A percentile compares a stretch with the other conserved stretches of the same genome.
These are phyloP conservation scores for Ceratosolen solmsi DNA, from an alignment of 1,140 invertebrate species.

Conservation along the genomic window DNA sequence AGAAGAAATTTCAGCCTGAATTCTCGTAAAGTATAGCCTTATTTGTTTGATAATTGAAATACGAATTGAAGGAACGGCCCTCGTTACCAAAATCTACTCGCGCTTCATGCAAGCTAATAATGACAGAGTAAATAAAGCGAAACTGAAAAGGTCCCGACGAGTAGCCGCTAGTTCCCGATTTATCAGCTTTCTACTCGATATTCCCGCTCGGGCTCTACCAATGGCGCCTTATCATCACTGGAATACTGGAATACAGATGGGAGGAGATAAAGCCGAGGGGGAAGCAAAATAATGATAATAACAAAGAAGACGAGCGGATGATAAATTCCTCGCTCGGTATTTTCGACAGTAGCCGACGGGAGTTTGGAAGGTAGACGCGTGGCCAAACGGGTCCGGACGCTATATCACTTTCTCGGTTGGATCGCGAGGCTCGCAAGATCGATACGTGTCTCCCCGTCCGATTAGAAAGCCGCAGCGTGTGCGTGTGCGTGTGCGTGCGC, in stretches of 20 bases:
- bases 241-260: no score
- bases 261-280: no score
- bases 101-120: background rate
- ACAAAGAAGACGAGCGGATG: no score
- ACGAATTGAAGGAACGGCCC: background rate
- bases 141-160: background rate
- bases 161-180: background rate
- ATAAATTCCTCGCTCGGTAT: background rate
- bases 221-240: no score
- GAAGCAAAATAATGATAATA: no score
- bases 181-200: background rate
- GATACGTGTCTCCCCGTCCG: conserved; percentile 53
- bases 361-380: background rate
- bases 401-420: conserved; percentile 55
- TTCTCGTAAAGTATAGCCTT: no score
- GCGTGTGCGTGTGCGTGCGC: background rate
- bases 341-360: background rate
- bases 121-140: background rate
- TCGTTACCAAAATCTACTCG: background rate
- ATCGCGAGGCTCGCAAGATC: conserved; percentile 25
- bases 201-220: no score
- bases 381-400: background rate
- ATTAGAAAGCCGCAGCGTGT: conserved; percentile 63
- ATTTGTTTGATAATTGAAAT: background rate
- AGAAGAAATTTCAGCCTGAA: no score